Evolutionary conservation across 2,888 invertebrate genomes (phyloP).

Genomic region (Drepana falcataria): DNA sequence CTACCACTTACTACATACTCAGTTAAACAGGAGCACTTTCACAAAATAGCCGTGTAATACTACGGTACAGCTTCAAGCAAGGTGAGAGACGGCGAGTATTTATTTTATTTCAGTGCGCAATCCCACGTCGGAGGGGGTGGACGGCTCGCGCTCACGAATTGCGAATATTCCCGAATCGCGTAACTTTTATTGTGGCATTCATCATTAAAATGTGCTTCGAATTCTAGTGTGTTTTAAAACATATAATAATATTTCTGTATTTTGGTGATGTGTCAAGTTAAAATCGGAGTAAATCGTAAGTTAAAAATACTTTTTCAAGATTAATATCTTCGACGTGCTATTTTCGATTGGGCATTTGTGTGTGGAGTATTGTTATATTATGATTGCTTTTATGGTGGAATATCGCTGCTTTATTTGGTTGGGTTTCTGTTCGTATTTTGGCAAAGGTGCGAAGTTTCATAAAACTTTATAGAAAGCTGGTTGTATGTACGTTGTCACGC

Average conservation of each 20-base stretch:
- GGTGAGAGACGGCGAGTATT: conserved; percentile 37
- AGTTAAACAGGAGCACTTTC: conserved; percentile 4
- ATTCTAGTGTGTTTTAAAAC: not conserved
- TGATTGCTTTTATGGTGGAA: not conserved
- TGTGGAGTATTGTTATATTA: not conserved
- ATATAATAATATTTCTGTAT: not conserved
- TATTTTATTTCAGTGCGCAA: conserved; percentile 55
- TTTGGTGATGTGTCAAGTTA: not conserved
- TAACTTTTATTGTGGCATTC: conserved; percentile 37
- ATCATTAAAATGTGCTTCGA: conserved; percentile 15
- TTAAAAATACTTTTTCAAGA: not conserved
- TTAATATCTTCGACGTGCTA: not conserved
- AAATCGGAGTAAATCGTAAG: not conserved
- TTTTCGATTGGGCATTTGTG: not conserved
- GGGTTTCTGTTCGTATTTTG: not conserved
- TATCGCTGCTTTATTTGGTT: not conserved
- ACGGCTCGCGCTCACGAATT: conserved; percentile 28
- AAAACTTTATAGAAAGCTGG: too few relatives aligned
- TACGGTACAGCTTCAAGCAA: conserved; percentile 48
- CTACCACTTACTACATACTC: not conserved
- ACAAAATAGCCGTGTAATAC: conserved; percentile 45
- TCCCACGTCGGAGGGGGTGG: conserved; percentile 28
- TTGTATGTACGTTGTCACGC: too few relatives aligned
- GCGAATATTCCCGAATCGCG: conserved; percentile 32
- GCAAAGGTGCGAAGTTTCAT: too few relatives aligned